Percentiles rank a stretch among this genome's conserved stretches.
phyloP scores from a whole-genome alignment of 2,113 vertebrate species.

The Laterallus jamaicensis region DNA sequence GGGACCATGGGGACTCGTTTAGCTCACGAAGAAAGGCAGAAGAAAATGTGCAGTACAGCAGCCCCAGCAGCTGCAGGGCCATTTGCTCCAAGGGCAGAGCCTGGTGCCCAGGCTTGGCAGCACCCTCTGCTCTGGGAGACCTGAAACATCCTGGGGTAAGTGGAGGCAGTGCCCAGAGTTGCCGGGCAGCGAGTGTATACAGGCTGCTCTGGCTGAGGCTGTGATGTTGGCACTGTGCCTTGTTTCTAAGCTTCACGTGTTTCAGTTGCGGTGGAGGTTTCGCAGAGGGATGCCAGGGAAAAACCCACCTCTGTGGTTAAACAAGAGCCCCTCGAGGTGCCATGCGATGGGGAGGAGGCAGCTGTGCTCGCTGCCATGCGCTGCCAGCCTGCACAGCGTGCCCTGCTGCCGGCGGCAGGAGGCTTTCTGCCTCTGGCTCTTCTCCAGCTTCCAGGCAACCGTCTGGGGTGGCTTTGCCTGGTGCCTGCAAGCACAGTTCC shows the following conservation, averaged over 20 bases:
- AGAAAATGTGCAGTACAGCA: background rate
- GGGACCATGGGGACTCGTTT: fast-evolving
- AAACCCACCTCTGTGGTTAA: background rate
- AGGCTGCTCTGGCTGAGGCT: background rate
- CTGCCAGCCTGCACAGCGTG: fast-evolving
- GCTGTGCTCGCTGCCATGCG: fast-evolving
- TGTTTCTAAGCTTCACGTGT: background rate
- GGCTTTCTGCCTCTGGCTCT: fast-evolving
- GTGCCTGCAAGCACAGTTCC: background rate
- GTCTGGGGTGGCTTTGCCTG: background rate
- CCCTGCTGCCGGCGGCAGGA: fast-evolving
- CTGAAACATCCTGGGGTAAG: background rate
- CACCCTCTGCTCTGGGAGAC: background rate
- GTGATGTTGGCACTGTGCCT: fast-evolving
- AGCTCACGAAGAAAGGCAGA: background rate
- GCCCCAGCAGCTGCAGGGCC: background rate
- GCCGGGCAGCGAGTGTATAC: background rate
- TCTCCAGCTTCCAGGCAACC: background rate
- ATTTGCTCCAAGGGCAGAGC: background rate
- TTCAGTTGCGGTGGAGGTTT: fast-evolving
- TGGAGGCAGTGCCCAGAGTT: background rate
- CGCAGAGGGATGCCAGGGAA: background rate
- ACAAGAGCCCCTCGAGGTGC: background rate
- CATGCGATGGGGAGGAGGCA: background rate
- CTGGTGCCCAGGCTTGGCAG: background rate